These are phyloP conservation scores for Notolabrus celidotus DNA, from an alignment of 2,797 vertebrate species.

Conservation along the genomic window DNA sequence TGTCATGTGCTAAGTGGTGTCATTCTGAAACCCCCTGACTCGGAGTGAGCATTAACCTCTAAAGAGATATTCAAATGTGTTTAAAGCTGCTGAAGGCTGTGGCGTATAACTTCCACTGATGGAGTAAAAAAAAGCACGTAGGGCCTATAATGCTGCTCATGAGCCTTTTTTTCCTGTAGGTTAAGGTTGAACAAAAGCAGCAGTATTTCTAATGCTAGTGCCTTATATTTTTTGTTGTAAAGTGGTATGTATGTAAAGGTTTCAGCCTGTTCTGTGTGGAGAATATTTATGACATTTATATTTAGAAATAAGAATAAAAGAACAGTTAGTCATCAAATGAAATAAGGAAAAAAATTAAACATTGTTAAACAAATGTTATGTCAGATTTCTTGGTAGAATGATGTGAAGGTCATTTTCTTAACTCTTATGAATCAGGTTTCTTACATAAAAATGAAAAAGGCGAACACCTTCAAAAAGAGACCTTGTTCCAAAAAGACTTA, in stretches of 20 bases:
- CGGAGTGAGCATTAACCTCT: not conserved
- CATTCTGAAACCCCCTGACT: constrained; percentile 21
- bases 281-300: not conserved
- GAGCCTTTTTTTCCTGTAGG: not conserved
- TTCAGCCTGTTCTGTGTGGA: too few relatives aligned
- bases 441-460: too few relatives aligned
- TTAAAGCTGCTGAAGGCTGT: not conserved
- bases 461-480: too few relatives aligned
- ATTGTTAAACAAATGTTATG: too few relatives aligned
- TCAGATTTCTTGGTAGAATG: too few relatives aligned
- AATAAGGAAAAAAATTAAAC: too few relatives aligned
- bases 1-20: constrained; percentile 21
- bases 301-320: not conserved
- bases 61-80: not conserved
- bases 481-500: too few relatives aligned
- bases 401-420: too few relatives aligned
- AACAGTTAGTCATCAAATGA: not conserved
- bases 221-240: not conserved
- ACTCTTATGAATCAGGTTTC: too few relatives aligned
- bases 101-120: not conserved
- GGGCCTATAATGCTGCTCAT: not conserved
- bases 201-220: too few relatives aligned
- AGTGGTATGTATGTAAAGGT: not conserved
- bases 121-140: not conserved
- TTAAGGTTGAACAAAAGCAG: not conserved